Evolutionary conservation across 2,888 invertebrate genomes (phyloP).

Genomic region (Netelia virgata): DNA sequence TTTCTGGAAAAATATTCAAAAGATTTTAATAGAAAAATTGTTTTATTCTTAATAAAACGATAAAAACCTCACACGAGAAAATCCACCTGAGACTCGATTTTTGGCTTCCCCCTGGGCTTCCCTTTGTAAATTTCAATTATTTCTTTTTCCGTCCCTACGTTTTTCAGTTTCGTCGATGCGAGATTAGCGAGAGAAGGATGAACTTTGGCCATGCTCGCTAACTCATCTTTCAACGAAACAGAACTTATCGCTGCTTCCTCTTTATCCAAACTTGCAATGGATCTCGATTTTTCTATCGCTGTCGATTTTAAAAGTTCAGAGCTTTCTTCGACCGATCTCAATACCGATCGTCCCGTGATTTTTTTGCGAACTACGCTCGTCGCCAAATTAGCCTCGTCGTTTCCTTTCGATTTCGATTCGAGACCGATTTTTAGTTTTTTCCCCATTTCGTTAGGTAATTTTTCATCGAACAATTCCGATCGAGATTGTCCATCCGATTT

Average conservation of each 20-base stretch:
- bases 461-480: neutral
- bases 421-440: neutral
- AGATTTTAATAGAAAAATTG: neutral
- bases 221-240: constrained; percentile 5
- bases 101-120: constrained; percentile 18
- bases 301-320: neutral
- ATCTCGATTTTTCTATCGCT: neutral
- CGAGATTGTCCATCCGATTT: neutral
- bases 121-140: constrained; percentile 58
- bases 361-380: neutral
- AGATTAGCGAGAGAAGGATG: constrained; percentile 54
- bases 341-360: neutral
- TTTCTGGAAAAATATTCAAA: constrained; percentile 4
- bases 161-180: constrained; percentile 4
- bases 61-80: neutral
- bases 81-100: constrained; percentile 33
- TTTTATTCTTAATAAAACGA: neutral
- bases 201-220: constrained; percentile 31
- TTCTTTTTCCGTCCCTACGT: constrained; percentile 14
- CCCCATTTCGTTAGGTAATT: neutral
- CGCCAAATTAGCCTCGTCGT: neutral
- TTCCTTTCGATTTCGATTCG: neutral
- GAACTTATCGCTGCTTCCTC: neutral
- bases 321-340: neutral
- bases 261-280: neutral